Conservation (phyloP, 2,888 invertebrate species). For the Cephus pygmeus region DNA sequence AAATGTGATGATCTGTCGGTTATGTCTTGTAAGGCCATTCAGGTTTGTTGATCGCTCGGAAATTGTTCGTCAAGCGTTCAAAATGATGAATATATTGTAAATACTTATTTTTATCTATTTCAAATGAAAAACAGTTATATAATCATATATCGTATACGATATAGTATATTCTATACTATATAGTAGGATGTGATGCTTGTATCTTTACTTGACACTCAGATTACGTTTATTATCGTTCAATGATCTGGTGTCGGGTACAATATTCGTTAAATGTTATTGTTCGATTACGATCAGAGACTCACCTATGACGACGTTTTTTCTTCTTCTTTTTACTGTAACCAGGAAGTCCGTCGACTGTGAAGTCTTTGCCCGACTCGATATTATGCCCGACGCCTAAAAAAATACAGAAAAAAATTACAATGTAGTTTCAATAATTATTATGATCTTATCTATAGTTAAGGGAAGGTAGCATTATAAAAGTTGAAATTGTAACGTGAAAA, state of each 20-base stretch:
- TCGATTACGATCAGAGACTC: conserved; percentile 64
- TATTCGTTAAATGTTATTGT: neutral
- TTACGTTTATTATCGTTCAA: neutral
- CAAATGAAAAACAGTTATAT: too few relatives aligned
- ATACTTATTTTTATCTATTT: too few relatives aligned
- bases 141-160: too few relatives aligned
- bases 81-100: neutral
- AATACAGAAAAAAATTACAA: conserved; percentile 36
- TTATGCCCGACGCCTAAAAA: conserved; percentile 75
- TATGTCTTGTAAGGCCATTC: neutral
- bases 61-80: neutral
- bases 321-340: conserved; percentile 91
- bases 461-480: neutral
- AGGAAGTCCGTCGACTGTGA: conserved; percentile 83
- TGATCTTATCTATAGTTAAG: neutral
- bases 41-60: neutral
- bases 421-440: neutral
- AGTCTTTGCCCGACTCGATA: conserved; percentile 83
- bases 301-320: conserved; percentile 95
- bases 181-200: too few relatives aligned
- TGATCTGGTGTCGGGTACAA: neutral
- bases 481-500: conserved; percentile 6
- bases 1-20: neutral
- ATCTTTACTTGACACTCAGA: neutral
- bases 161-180: too few relatives aligned